These are phyloP conservation scores for Vandiemenella viatica DNA, from an alignment of 2,888 invertebrate species.

Conservation along the genomic window DNA sequence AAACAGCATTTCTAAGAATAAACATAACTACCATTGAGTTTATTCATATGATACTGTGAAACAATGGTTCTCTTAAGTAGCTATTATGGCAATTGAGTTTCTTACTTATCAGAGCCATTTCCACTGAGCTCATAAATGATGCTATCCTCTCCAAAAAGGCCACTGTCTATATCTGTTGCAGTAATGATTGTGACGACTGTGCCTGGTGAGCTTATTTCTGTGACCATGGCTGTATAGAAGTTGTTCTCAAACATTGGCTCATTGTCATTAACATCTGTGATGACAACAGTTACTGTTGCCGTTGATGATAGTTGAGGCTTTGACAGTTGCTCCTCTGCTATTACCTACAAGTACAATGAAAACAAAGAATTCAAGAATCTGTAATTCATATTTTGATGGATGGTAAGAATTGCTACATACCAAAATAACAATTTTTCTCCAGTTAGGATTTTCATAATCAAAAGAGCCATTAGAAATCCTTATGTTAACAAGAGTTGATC, in stretches of 20 bases:
- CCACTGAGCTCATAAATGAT: constrained; percentile 72
- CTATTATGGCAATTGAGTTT: no score
- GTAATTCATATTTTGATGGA: no score
- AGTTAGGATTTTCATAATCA: constrained; percentile 84
- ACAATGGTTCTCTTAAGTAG: no score
- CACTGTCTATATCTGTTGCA: constrained; percentile 74
- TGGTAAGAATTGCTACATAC: no score
- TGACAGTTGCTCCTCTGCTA: constrained; percentile 8
- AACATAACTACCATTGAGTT: no score
- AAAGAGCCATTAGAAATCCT: constrained; percentile 62
- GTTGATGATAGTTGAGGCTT: constrained; percentile 43
- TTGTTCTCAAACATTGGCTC: constrained; percentile 63
- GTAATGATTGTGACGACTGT: constrained; percentile 58
- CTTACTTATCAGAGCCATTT: constrained; percentile 56
- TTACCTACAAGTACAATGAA: constrained; percentile 23
- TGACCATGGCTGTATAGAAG: constrained; percentile 54
- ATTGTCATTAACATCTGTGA: constrained; percentile 75
- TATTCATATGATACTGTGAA: no score
- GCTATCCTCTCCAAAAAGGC: constrained; percentile 64
- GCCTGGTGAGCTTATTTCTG: constrained; percentile 51
- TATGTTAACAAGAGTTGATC: constrained; percentile 68
- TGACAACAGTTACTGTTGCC: constrained; percentile 64
- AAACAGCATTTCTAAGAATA: no score
- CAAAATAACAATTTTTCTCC: constrained; percentile 75
- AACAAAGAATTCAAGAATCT: no score